These are phyloP conservation scores for Nemopilema nomurai DNA, from an alignment of 30 jellyfish, hydroid and myxozoan genomes.

Conservation along the genomic window DNA sequence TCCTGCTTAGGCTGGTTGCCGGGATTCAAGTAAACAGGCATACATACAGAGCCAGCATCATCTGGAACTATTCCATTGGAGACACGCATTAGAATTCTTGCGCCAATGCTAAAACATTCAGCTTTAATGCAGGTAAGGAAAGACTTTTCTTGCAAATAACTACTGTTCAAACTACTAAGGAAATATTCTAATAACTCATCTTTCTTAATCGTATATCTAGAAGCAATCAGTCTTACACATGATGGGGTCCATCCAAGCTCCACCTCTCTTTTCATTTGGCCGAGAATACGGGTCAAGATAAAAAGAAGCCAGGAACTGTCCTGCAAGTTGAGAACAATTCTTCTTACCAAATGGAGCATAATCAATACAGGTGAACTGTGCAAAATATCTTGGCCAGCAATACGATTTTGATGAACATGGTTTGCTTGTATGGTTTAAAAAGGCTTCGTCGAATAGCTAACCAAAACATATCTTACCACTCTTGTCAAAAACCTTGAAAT, in stretches of 20 bases:
- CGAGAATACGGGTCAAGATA: constrained; percentile 87
- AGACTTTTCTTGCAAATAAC: no score
- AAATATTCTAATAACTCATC: not conserved
- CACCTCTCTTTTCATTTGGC: constrained; percentile 79
- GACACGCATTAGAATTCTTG: no score
- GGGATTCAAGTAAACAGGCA: no score
- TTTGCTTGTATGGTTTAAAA: no score
- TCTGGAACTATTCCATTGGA: no score
- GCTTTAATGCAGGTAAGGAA: no score
- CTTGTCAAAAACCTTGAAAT: constrained; percentile 48
- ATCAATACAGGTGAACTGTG: not conserved
- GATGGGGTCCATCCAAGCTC: constrained; percentile 90
- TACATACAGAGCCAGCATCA: no score
- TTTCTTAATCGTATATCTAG: no score
- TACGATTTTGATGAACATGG: no score
- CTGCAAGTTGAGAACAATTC: constrained; percentile 3
- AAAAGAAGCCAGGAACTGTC: constrained; percentile 71
- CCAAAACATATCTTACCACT: constrained; percentile 40
- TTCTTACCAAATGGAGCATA: not conserved
- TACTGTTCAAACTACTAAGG: not conserved
- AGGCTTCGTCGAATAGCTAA: not conserved
- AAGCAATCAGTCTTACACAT: constrained; percentile 38
- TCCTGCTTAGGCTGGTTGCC: no score
- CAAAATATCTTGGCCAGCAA: no score
- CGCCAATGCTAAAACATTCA: no score